Base-by-base conservation (phyloP, 23 tunicate genomes). In the Aplidium turbinatum region DNA sequence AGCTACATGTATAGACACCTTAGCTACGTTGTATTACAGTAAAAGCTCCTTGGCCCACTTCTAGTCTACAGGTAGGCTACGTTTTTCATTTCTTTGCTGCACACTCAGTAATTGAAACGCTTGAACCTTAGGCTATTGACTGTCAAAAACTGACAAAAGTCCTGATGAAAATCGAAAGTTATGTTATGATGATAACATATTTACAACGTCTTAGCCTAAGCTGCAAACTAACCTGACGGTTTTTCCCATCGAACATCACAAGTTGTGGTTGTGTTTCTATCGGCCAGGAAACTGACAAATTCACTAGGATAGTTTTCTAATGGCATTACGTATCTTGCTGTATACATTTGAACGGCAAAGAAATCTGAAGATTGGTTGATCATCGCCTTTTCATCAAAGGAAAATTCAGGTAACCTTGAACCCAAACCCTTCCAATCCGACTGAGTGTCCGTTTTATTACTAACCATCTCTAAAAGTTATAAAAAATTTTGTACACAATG, bases 291-390 rank as follows among this genome's bases (percentile, higher is more conserved):
- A 48, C 71, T 1, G 52, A 30, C 58, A n/a, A 79, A 47, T 16
- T 16, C 11, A 13, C 30, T 24, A 22, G 55, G 47, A 38, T 29
- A 38, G 30, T 57, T 20, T 23, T 57, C 35, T 1, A 81, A 0
- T 39, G 75, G 75, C 13, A 5, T 68, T 7, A 29, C 31, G 28
- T 45, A 69, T 34, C 89, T 31, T 0, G 87, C 33, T 21, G 93
- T 73, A 30, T 80, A 85, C 80, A 65, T 85, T 60, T 81, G 86
- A 34, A 85, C 27, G 20, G 82, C 71, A 51, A 82, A 85, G 31
- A 85, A 85, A 61, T 85, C 93, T 0, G 77, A 55, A 21, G 80
- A 39, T 29, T 87, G 80, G 2, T 70, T 81, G 38, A 85, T n/a
- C 34, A 70, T 33, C 6, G 48, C 5, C 35, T 81, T 85, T 34